These are phyloP conservation scores for Paradoxurus hermaphroditus DNA, from an alignment of 2,113 vertebrate species.

Conservation along the genomic window DNA sequence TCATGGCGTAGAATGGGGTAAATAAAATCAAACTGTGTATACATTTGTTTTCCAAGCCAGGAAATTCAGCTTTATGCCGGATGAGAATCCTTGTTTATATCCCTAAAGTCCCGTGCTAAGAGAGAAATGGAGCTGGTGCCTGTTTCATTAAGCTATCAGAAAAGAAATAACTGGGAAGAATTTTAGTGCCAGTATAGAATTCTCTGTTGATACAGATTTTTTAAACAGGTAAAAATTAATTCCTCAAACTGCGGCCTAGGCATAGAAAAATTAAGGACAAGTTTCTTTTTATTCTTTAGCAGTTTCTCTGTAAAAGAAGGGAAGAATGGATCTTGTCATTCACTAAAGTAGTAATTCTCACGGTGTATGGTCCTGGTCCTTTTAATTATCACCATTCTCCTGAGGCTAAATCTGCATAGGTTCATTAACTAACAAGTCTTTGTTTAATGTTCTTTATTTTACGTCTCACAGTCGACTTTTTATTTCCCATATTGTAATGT, in stretches of 20 bases:
- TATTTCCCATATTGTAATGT: not conserved
- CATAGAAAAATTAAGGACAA: not conserved
- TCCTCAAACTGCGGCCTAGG: not conserved
- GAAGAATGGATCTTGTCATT: not conserved
- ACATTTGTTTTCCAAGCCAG: not conserved
- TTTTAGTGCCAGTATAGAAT: not conserved
- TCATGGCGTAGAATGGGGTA: not conserved
- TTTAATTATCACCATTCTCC: not conserved
- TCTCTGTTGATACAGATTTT: not conserved
- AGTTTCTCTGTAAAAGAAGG: not conserved
- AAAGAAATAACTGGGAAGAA: not conserved
- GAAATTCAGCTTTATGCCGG: not conserved
- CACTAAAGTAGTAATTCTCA: not conserved
- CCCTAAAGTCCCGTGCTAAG: not conserved
- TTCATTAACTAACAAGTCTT: constrained; percentile 25
- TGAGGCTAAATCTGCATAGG: not conserved
- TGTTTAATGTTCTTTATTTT: not conserved
- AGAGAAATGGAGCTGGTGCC: not conserved
- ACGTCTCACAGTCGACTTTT: not conserved
- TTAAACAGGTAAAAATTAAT: not conserved
- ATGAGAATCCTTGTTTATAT: not conserved
- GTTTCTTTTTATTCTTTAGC: not conserved
- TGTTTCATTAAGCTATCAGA: not conserved
- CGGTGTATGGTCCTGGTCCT: not conserved
- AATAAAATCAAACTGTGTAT: not conserved